phyloP scores from a whole-genome alignment of 2,113 vertebrate species.

The Diadophis punctatus region DNA sequence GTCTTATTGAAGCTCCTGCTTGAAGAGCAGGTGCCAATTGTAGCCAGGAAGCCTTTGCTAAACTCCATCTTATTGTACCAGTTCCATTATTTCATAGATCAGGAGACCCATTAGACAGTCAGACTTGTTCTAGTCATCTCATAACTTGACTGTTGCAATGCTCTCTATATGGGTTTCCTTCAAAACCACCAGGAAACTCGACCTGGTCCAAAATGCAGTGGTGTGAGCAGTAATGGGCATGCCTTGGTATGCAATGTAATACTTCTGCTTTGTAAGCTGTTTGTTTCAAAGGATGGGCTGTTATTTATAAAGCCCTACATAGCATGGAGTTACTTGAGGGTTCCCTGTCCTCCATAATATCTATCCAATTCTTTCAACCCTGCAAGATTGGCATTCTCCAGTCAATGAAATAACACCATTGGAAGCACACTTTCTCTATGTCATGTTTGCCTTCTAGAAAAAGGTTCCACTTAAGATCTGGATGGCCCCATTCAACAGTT shows the following conservation, averaged over 20 bases:
- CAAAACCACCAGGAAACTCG: neutral
- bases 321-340: neutral
- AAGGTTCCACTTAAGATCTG: neutral
- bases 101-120: neutral
- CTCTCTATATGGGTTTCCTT: neutral
- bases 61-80: neutral
- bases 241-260: neutral
- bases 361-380: neutral
- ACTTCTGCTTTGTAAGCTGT: neutral
- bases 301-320: neutral
- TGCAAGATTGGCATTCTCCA: neutral
- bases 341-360: neutral
- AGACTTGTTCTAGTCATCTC: neutral
- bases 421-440: neutral
- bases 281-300: neutral
- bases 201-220: neutral
- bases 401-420: neutral
- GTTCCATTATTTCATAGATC: neutral
- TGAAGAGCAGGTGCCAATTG: neutral
- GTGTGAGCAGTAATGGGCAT: neutral
- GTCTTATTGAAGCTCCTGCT: neutral
- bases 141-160: neutral
- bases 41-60: neutral
- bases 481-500: neutral
- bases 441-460: neutral